Evolutionary conservation across 2,888 invertebrate species (phyloP).

Genomic region (Theretra japonica): DNA sequence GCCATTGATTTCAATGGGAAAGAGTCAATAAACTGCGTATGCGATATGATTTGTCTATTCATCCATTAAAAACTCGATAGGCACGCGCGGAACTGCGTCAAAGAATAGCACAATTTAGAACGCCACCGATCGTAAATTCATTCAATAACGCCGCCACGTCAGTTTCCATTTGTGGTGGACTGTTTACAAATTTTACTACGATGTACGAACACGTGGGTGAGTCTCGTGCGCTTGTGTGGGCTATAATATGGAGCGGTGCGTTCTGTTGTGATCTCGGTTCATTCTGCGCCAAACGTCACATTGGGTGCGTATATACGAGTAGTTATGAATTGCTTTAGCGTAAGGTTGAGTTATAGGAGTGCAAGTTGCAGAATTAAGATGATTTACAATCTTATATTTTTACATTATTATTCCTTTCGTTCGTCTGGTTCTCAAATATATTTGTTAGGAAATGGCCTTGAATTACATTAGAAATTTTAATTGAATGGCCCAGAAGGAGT

Average conservation of each 20-base stretch:
- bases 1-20: not conserved
- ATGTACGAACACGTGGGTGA: conserved; percentile 33
- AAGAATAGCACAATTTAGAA: conserved; percentile 11
- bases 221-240: conserved; percentile 30
- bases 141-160: conserved; percentile 30
- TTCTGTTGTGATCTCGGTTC: not conserved
- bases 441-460: too few species aligned
- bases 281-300: not conserved
- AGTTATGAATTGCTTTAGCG: not conserved
- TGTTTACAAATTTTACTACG: conserved; percentile 37
- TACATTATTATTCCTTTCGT: too few species aligned
- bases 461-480: too few species aligned
- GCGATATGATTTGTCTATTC: not conserved
- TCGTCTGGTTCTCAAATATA: too few species aligned
- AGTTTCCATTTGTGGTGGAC: conserved; percentile 34
- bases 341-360: too few species aligned
- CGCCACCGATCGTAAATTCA: conserved; percentile 26
- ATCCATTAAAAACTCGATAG: not conserved
- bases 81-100: conserved; percentile 8
- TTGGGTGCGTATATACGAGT: too few species aligned
- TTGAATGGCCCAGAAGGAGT: too few species aligned
- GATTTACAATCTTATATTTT: too few species aligned
- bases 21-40: not conserved
- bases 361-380: too few species aligned
- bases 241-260: conserved; percentile 10